Evolutionary conservation across 2,797 vertebrate species (phyloP).

Genomic region (Eutrigla gurnardus): DNA sequence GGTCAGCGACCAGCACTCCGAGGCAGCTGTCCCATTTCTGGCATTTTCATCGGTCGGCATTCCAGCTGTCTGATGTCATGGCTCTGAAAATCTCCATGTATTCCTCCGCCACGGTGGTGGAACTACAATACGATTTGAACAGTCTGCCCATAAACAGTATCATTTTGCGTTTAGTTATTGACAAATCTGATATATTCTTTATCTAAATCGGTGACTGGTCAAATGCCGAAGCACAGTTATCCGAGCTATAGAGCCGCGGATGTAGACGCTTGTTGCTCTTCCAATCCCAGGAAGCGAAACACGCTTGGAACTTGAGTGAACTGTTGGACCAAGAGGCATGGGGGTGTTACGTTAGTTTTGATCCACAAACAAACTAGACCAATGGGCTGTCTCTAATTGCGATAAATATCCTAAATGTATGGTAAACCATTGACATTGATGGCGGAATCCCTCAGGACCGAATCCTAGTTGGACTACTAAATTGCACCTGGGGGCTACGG

Average conservation of each 20-base stretch:
- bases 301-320: constrained; percentile 75
- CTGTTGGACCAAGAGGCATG: constrained; percentile 65
- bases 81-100: constrained; percentile 75
- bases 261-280: constrained; percentile 77
- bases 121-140: constrained; percentile 52
- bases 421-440: neutral
- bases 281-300: constrained; percentile 89
- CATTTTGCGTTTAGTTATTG: fast-evolving
- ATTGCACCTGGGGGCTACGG: constrained; percentile 56
- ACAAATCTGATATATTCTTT: fast-evolving
- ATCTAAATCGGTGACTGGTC: fast-evolving
- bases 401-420: neutral
- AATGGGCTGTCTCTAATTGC: constrained; percentile 13
- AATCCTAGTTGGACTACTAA: constrained; percentile 31
- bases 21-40: constrained; percentile 82
- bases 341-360: constrained; percentile 29
- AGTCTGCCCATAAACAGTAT: no score
- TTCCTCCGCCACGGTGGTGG: constrained; percentile 71
- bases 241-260: constrained; percentile 75
- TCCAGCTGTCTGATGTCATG: constrained; percentile 95
- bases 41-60: constrained; percentile 89
- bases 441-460: constrained; percentile 13
- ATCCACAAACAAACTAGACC: constrained; percentile 46
- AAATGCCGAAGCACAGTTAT: neutral
- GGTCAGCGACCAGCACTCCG: constrained; percentile 52